Evolutionary conservation across 1,140 invertebrate genomes (phyloP).

Genomic region (Psilanteris sp.): DNA sequence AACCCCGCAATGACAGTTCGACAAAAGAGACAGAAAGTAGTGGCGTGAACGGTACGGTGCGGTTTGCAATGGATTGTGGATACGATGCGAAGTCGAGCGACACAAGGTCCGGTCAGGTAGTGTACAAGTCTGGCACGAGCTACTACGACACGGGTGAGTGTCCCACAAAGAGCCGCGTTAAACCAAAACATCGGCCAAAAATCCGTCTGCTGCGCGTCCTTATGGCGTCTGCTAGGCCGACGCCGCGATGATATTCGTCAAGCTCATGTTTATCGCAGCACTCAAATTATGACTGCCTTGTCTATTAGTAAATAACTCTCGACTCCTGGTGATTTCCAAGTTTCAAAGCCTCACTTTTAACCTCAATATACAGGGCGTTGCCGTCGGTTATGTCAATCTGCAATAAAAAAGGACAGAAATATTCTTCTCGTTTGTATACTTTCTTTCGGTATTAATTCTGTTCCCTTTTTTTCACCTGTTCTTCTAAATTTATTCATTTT

Average conservation of each 20-base stretch:
- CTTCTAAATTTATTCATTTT: too few species aligned
- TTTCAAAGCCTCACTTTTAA: too few species aligned
- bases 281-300: too few species aligned
- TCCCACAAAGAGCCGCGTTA: background rate
- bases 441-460: too few species aligned
- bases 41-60: slow-evolving; percentile 38
- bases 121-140: slow-evolving; percentile 16
- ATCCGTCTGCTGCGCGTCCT: slow-evolving; percentile 78
- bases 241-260: slow-evolving; percentile 54
- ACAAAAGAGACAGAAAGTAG: slow-evolving; percentile 50
- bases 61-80: slow-evolving; percentile 50
- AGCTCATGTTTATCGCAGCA: background rate
- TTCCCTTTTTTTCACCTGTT: too few species aligned
- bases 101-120: slow-evolving; percentile 20
- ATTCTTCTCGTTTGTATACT: too few species aligned
- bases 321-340: too few species aligned
- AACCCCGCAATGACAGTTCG: slow-evolving; percentile 49
- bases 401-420: too few species aligned
- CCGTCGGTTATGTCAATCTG: too few species aligned
- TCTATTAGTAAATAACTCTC: too few species aligned
- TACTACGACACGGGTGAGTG: slow-evolving; percentile 55
- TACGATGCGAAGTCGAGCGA: slow-evolving; percentile 35
- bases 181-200: slow-evolving; percentile 65
- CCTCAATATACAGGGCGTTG: too few species aligned
- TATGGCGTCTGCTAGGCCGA: slow-evolving; percentile 78